Evolutionary conservation across 2,888 invertebrate species (phyloP).

Genomic region (Macrophya annulata): DNA sequence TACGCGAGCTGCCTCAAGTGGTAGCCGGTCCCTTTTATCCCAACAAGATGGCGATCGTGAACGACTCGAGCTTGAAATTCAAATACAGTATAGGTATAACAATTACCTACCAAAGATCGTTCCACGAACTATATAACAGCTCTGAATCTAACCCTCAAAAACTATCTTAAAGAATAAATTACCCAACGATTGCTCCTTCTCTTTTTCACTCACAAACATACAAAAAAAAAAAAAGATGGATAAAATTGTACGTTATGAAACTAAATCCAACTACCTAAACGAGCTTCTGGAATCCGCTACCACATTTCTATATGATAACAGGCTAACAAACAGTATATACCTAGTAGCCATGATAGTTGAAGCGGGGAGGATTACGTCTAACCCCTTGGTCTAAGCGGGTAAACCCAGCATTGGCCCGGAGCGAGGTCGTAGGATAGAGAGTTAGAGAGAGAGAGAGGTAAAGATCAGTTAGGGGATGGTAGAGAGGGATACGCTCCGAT

Average conservation of each 20-base stretch:
- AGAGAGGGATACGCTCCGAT: constrained; percentile 75
- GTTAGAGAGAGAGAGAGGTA: not conserved
- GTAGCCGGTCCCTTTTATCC: constrained; percentile 54
- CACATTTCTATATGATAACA: constrained; percentile 57
- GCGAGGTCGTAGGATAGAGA: constrained; percentile 32
- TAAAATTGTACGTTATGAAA: not conserved
- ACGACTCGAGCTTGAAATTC: constrained; percentile 27
- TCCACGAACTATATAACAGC: not conserved
- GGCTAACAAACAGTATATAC: constrained; percentile 65
- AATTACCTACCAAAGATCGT: not conserved
- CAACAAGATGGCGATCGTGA: constrained; percentile 46
- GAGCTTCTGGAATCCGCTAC: constrained; percentile 32
- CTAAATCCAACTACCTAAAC: constrained; percentile 31
- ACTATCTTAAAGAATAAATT: not conserved
- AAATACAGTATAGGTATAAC: constrained; percentile 17
- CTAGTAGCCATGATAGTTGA: constrained; percentile 68
- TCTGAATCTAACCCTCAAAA: not conserved
- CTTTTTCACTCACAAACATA: not conserved
- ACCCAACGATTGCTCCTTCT: not conserved
- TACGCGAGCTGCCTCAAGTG: constrained; percentile 51
- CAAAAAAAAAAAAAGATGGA: not conserved
- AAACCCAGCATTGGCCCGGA: constrained; percentile 65
- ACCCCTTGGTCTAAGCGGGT: constrained; percentile 70
- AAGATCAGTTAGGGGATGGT: constrained; percentile 53
- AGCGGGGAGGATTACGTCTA: constrained; percentile 71